phyloP scores from a whole-genome alignment of 2,797 vertebrate species.

The Cyprinella venusta region DNA sequence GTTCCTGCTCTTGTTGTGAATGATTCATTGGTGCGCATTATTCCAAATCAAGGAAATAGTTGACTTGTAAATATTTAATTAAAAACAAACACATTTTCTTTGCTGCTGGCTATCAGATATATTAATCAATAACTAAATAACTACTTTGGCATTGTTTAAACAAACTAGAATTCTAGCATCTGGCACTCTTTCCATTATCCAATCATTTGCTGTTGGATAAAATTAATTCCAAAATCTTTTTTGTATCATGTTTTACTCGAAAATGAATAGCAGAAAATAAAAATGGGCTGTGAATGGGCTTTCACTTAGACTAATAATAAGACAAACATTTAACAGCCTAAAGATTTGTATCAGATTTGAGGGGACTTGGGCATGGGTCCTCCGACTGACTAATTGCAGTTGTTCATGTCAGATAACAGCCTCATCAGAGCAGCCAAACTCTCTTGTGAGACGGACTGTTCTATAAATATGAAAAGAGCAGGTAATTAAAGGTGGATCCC shows the following conservation, averaged over 20 bases:
- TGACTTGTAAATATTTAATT: background rate
- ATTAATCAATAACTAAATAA: background rate
- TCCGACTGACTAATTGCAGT: slow-evolving; percentile 3
- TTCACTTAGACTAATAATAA: background rate
- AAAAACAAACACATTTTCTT: background rate
- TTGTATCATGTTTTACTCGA: background rate
- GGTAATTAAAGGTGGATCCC: slow-evolving; percentile 36
- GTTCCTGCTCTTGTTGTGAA: background rate
- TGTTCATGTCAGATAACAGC: slow-evolving; percentile 14
- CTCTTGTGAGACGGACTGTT: slow-evolving; percentile 18
- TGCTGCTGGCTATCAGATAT: background rate
- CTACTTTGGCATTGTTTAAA: background rate
- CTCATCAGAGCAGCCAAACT: slow-evolving; percentile 9
- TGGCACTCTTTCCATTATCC: background rate
- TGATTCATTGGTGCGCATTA: background rate
- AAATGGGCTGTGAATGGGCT: background rate
- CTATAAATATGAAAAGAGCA: slow-evolving; percentile 24
- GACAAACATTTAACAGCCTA: background rate
- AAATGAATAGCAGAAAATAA: background rate
- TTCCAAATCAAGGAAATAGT: background rate
- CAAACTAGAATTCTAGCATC: background rate
- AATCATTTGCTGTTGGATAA: background rate
- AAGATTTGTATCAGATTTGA: background rate
- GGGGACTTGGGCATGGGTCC: background rate
- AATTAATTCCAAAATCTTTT: background rate